Base-by-base conservation (phyloP, 2,888 invertebrate species). In the Pemphredon lugubris region DNA sequence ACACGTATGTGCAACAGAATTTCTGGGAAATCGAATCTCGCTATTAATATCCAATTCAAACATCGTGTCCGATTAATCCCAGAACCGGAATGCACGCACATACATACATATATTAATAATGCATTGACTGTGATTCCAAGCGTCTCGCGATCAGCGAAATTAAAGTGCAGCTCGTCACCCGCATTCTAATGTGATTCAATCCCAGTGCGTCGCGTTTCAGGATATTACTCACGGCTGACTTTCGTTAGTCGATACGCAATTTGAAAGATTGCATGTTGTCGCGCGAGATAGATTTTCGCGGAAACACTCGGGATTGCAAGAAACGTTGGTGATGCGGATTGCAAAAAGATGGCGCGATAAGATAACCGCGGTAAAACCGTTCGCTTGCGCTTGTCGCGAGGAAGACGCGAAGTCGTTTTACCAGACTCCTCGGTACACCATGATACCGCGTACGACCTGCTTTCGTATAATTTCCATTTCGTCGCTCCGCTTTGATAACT, bases 161-260 rank as follows among this genome's bases (percentile, higher is more conserved):
- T 26, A 47, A 21, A 30, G 30, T 30, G 47, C 26, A 18, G n/a
- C 14, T 23, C 13, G 9, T 30, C 14, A 14, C 13, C 9, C 30
- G 20, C 40, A 30, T 21, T 30, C 47, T 4, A 34, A 11, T 30
- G n/a, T 23, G 26, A 47, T 30, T 26, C 30, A 47, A 47, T 47
- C 47, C 26, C 21, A 9, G 21, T 4, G 13, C 47, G 30, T 47
- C 30, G 11, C 26, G 13, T 5, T n/a, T 30, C 13, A 14, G 21
- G 30, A 30, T 26, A 47, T 47, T 47, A 47, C 16, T 47, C 47
- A 47, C 7, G 3, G 4, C 3, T 7, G 26, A 26, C 30, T 47
- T 21, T 47, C 7, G 13, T 7, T 9, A 30, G 26, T 47, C 30
- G 26, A 30, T 14, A 30, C 30, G 47, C 26, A 47, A 30, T 47